These are phyloP conservation scores for Mercenaria mercenaria DNA, from an alignment of 1,140 invertebrate genomes.

Conservation along the genomic window DNA sequence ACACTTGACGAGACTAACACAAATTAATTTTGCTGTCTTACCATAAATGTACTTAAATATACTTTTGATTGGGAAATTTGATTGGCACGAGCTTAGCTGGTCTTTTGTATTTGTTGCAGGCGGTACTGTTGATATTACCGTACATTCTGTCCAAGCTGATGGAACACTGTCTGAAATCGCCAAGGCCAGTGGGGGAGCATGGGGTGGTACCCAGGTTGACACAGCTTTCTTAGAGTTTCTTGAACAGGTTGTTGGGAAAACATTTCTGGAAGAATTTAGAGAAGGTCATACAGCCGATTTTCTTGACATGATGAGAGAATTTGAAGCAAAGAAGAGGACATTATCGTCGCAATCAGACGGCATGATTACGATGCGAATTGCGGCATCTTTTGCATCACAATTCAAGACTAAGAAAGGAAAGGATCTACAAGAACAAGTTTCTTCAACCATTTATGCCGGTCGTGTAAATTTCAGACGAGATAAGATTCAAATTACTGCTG, in stretches of 20 bases:
- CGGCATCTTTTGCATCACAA: background rate
- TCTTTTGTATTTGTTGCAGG: background rate
- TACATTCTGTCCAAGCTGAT: background rate
- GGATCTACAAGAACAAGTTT: background rate
- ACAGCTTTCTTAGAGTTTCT: background rate
- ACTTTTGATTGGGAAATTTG: too few relatives aligned
- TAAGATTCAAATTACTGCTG: constrained; percentile 9
- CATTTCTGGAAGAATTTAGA: background rate
- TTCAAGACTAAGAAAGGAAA: background rate
- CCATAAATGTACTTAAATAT: too few relatives aligned
- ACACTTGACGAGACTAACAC: too few relatives aligned
- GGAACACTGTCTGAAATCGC: constrained; percentile 22
- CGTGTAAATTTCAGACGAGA: background rate
- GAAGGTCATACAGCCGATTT: constrained; percentile 1
- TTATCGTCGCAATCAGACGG: background rate
- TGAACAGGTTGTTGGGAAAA: constrained; percentile 4
- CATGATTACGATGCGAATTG: constrained; percentile 31
- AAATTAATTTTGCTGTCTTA: too few relatives aligned
- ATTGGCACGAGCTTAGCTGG: too few relatives aligned
- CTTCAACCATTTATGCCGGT: background rate
- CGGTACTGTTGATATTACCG: constrained; percentile 42
- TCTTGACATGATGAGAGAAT: constrained; percentile 45
- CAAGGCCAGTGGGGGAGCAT: constrained; percentile 37
- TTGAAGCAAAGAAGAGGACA: constrained; percentile 39
- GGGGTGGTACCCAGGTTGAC: constrained; percentile 36